A percentile compares a stretch with the other conserved stretches of the same genome.
phyloP scores from a whole-genome alignment of 2,113 vertebrate species.

The Trematocara nigrifrons region DNA sequence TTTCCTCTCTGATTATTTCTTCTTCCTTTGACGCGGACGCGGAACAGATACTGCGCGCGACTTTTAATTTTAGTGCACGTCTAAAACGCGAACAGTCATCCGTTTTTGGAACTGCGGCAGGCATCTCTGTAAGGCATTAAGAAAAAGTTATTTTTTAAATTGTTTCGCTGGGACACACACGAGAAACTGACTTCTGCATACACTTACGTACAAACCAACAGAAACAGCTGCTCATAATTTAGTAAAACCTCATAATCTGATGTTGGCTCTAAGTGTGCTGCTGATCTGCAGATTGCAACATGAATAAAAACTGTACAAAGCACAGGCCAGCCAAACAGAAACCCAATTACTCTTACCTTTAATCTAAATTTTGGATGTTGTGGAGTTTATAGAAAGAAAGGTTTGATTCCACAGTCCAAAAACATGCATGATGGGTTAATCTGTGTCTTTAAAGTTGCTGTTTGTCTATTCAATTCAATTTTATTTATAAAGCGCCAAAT shows the following conservation, averaged over 20 bases:
- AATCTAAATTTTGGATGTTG: rapidly evolving
- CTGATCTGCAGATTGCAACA: not conserved
- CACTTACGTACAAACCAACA: not conserved
- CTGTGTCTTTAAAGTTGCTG: not conserved
- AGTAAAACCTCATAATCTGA: not conserved
- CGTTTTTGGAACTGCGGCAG: not conserved
- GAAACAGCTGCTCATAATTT: not conserved
- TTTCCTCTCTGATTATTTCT: constrained; percentile 30
- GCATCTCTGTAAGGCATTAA: not conserved
- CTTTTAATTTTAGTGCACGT: not conserved
- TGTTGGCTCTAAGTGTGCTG: not conserved
- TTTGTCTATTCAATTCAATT: not conserved
- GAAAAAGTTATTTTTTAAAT: not conserved
- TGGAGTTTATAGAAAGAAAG: not conserved
- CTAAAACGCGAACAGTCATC: not conserved
- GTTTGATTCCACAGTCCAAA: not conserved
- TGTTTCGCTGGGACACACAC: rapidly evolving
- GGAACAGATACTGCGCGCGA: not conserved
- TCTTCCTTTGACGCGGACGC: not conserved
- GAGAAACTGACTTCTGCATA: not conserved
- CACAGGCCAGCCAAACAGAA: not conserved
- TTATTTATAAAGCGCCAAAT: too few species aligned
- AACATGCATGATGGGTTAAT: not conserved
- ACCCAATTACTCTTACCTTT: not conserved
- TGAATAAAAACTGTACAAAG: not conserved